These are phyloP conservation scores for Epirrita christyi DNA, from an alignment of 2,888 invertebrate genomes.

Conservation along the genomic window DNA sequence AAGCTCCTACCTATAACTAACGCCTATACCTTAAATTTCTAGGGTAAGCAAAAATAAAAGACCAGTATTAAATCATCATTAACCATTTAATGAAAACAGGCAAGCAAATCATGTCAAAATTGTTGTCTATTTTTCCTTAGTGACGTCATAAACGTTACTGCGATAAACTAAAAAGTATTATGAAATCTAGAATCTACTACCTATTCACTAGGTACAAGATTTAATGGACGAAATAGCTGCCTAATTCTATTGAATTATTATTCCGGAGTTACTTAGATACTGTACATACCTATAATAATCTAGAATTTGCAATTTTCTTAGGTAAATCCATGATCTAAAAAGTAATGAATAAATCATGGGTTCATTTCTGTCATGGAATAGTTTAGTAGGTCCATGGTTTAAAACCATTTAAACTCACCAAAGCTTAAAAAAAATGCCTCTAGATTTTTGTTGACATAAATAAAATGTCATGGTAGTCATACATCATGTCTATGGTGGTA, in stretches of 20 bases:
- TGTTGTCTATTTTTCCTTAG: slow-evolving; percentile 43
- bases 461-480: no score
- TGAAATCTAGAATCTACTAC: slow-evolving; percentile 59
- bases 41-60: slow-evolving; percentile 37
- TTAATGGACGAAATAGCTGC: slow-evolving; percentile 52
- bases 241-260: slow-evolving; percentile 27
- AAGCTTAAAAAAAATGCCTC: no score
- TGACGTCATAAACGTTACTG: slow-evolving; percentile 55
- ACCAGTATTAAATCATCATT: slow-evolving; percentile 51
- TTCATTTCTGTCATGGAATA: no score
- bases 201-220: slow-evolving; percentile 52
- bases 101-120: slow-evolving; percentile 67
- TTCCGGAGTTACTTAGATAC: background rate
- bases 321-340: background rate
- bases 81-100: slow-evolving; percentile 64
- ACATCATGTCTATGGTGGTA: no score
- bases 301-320: background rate
- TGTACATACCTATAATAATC: background rate
- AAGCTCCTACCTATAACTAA: no score
- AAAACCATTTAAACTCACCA: no score
- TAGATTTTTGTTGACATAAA: no score
- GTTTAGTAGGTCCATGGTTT: no score
- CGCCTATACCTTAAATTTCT: no score
- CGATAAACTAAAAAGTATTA: slow-evolving; percentile 43
- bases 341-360: no score